Evolutionary conservation across 2,888 invertebrate genomes (phyloP).

Genomic region (Xylota segnis): DNA sequence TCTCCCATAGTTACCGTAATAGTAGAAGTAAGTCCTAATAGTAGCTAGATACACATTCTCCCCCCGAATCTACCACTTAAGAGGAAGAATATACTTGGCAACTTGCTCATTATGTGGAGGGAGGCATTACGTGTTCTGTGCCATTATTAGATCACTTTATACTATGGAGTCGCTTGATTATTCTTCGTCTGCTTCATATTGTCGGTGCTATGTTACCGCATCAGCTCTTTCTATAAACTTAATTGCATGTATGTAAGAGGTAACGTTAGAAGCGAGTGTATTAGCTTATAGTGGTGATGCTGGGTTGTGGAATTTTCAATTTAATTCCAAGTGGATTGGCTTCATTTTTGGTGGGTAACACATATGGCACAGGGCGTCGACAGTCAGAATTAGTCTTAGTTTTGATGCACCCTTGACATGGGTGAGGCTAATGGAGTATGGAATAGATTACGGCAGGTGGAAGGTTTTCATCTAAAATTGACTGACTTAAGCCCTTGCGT

Average conservation of each 20-base stretch:
- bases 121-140: background rate
- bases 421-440: background rate
- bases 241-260: constrained; percentile 3
- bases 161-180: constrained; percentile 1
- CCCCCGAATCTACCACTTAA: background rate
- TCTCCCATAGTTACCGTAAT: constrained; percentile 6
- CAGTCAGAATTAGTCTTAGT: background rate
- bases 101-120: background rate
- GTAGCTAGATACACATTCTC: background rate
- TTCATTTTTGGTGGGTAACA: background rate
- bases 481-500: too few relatives aligned
- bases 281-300: background rate
- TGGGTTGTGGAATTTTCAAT: constrained; percentile 5
- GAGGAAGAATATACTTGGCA: background rate
- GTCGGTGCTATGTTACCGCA: background rate
- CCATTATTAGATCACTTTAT: constrained; percentile 10
- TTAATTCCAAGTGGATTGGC: constrained; percentile 13
- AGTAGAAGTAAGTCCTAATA: background rate
- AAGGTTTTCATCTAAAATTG: too few relatives aligned
- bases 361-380: background rate
- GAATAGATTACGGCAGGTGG: background rate
- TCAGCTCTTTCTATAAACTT: background rate
- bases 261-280: background rate
- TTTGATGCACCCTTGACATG: background rate
- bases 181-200: background rate